Evolutionary conservation across 2,113 vertebrate species (phyloP), one percentile per base, ranked within the genome.

Genomic region (Cettia cetti): DNA sequence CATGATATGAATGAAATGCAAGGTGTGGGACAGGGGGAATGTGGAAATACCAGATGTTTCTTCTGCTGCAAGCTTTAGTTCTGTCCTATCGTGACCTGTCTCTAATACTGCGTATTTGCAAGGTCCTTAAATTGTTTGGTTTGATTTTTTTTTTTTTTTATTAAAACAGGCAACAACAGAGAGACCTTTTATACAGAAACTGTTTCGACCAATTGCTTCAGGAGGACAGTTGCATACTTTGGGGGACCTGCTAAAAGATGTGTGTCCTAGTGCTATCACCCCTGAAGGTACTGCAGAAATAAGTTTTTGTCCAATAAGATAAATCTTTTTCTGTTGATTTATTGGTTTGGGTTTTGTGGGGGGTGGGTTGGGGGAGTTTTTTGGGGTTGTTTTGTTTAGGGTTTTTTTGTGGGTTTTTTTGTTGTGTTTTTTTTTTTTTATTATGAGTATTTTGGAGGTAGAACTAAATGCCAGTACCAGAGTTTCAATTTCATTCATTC

Each of bases 161-260:
- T 93, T 93, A 50, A 90, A 94, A 52, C 97, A 99, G 99, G 98
- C 98, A 28, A 98, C 98, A 56, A 99, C 98, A 69, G 99, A 99
- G 76, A 97, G 98, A 65, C 99, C 99, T 70, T 99, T 99, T 97
- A 98, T 99, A 97, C 99, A 99, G 98, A 99, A 99, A 95, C 98
- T 99, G 33, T 99, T 99, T 97, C 99, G 99, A 52, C 99, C 99
- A 18, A 59, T 99, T 96, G 98, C 99, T 77, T 80, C 98, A 71
- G 99, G 99, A 92, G 99, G 99, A 83, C 98, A 98, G 24, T 49
- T 97, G 33, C 98, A 99, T 94, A 99, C 99, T 7, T 97, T 99
- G 42, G 98, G 98, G 47, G 99, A 99, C 97, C 98, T 99, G 79
- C 97, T 99, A 81, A 99, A 97, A 97, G 99, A 99, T 97, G 97